Evolutionary conservation across 2,113 vertebrate genomes (phyloP), one percentile per base, ranked within the genome.

Genomic region (Corvus moneduloides): DNA sequence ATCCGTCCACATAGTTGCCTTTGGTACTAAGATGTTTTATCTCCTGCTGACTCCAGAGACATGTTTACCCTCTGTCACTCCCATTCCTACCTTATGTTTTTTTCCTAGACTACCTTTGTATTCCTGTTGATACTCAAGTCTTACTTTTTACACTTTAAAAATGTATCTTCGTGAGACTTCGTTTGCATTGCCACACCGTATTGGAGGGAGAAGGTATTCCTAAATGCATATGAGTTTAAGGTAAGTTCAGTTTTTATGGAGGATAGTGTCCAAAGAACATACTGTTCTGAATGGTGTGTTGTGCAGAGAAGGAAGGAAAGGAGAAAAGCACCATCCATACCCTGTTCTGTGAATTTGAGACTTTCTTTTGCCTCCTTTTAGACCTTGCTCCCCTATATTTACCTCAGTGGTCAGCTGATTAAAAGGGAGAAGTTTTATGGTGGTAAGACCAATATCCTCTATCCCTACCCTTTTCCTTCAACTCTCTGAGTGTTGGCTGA

Each of bases 281-380:
- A 32, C 48, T 71, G 11, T 49, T 72, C 39, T 59, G 56, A 75
- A 28, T 55, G 21, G 7, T 49, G 11, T 27, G 58, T 51, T 41
- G 13, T 0, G 0, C 1, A 1, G 27, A 84, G 35, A 76, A 63
- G 49, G 24, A 82, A 41, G 22, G 46, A 16, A 71, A 68, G 22
- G 35, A 71, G 16, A 72, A 87, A 43, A 71, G 11, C 16, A 56
- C 20, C 27, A 63, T 74, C 41, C 18, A 11, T 2, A 2, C 35
- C 6, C 17, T 75, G 2, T 66, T 83, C 37, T 62, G 11, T 56
- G 67, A 72, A 19, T 64, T 5, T 68, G 33, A 80, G 66, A 52
- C 56, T 90, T 77, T 73, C 11, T 32, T 28, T 11, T 83, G 16
- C 11, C 37, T 83, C 27, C 44, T 89, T 83, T 59, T 32, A 75